Base-by-base conservation (phyloP, 2,888 invertebrate species). In the Scaptomyza cyrtandrae region DNA sequence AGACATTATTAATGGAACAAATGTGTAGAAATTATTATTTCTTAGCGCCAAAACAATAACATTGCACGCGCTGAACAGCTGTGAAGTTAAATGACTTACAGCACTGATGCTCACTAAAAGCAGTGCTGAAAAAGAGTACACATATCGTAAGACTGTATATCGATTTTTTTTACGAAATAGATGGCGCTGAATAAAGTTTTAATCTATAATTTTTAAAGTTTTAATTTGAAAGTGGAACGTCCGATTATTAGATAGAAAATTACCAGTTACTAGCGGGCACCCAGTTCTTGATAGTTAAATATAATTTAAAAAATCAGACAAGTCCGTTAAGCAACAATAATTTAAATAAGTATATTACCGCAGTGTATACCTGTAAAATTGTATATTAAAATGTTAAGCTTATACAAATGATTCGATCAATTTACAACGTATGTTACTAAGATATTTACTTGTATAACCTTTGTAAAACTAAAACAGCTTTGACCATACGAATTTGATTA, bases 1-100 rank as follows among this genome's bases (percentile, higher is more conserved):
- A 90, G 95, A 94, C 95, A 95, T 95, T 60, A 71, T 86, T 66
- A 67, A 9, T 54, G 10, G 33, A 39, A 19, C 6, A 43, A 50
- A 31, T 49, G 6, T 6, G 19, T 19, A 29, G 19, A 13, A 62
- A 57, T 71, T 58, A 59, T 50, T 55, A 45, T 14, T 39, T 64
- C 19, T 67, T 71, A 71, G 64, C 77, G 77, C 53, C 67, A 75
- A 79, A 75, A 75, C 64, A 64, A 71, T 45, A 74, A 71, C 79
- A 76, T 76, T 75, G 71, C 76, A 70, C 60, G 63, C 57, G 62
- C 13, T n/a, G 24, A 39, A 56, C 78, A 75, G 75, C 60, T 78
- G 78, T 46, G 2, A 16, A 39, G n/a, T 49, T 7, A 1, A 19
- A n/a, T 16, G n/a, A 10, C 35, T 52, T 39, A 46, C 49, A 57